Conservation (phyloP, 2,888 invertebrate genomes). For the Pomacea canaliculata region DNA sequence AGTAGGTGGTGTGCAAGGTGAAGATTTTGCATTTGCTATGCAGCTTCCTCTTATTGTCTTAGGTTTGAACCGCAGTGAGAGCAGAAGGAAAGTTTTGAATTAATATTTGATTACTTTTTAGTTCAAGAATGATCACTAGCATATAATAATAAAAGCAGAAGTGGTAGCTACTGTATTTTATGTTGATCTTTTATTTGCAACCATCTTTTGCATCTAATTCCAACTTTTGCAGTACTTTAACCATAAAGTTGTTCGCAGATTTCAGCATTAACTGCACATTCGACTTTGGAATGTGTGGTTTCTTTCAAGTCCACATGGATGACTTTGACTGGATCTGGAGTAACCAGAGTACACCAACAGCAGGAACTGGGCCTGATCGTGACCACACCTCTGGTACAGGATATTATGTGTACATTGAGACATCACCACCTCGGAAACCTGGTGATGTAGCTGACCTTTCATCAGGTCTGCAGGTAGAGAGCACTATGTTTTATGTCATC, state of each 20-base stretch:
- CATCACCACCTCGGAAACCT: slow-evolving; percentile 73
- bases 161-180: too few species aligned
- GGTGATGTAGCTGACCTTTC: slow-evolving; percentile 73
- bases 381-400: slow-evolving; percentile 53
- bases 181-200: too few species aligned
- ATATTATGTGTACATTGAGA: slow-evolving; percentile 61
- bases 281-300: slow-evolving; percentile 54
- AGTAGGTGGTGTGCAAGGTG: too few species aligned
- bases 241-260: not conserved
- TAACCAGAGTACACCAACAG: slow-evolving; percentile 47
- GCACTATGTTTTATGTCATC: too few species aligned
- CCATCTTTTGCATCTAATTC: too few species aligned
- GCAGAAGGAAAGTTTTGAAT: too few species aligned
- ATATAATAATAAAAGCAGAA: too few species aligned
- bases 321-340: slow-evolving; percentile 60
- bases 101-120: too few species aligned
- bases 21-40: too few species aligned
- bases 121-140: too few species aligned
- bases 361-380: slow-evolving; percentile 59
- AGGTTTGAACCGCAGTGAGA: too few species aligned
- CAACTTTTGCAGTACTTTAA: not conserved
- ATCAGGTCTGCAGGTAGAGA: slow-evolving; percentile 42
- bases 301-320: slow-evolving; percentile 53
- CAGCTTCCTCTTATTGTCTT: too few species aligned
- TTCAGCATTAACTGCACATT: slow-evolving; percentile 52